phyloP scores from a whole-genome alignment of 2,797 vertebrate genomes.

The Choloepus didactylus region DNA sequence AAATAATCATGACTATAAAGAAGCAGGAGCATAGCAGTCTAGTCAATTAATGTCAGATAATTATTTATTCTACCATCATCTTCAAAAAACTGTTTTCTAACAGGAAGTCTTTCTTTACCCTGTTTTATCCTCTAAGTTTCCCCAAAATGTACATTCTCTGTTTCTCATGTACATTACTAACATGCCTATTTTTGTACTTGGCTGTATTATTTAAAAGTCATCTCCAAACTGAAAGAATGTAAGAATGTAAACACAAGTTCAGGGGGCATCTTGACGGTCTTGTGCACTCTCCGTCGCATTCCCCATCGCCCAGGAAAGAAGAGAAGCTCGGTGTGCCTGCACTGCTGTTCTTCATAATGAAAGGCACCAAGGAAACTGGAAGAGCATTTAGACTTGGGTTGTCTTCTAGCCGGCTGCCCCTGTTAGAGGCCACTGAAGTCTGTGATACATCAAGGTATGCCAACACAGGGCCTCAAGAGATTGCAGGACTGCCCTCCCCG shows the following conservation, averaged over 20 bases:
- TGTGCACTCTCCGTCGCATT: neutral
- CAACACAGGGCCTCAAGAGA: neutral
- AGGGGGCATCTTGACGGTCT: neutral
- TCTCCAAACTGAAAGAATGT: constrained; percentile 3
- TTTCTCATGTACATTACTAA: neutral
- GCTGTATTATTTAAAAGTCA: neutral
- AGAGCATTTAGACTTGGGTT: constrained; percentile 30
- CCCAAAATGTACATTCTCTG: neutral
- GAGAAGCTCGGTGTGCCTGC: neutral
- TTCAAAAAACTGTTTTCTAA: constrained; percentile 41
- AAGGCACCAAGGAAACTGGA: constrained; percentile 3
- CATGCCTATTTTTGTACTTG: neutral
- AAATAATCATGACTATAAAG: neutral
- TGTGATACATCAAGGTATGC: neutral
- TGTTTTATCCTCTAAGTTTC: neutral
- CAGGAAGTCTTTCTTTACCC: neutral
- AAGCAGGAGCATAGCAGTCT: neutral
- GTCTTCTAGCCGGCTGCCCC: constrained; percentile 10
- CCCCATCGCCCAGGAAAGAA: neutral
- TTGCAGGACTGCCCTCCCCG: no score
- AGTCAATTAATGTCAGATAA: neutral
- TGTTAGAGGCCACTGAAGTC: neutral
- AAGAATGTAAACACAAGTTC: neutral
- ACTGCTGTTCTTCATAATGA: neutral
- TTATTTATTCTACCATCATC: constrained; percentile 3